Evolutionary conservation across 37 sponge, comb jelly and placozoan genomes (phyloP).

Genomic region (Geodia barretti): DNA sequence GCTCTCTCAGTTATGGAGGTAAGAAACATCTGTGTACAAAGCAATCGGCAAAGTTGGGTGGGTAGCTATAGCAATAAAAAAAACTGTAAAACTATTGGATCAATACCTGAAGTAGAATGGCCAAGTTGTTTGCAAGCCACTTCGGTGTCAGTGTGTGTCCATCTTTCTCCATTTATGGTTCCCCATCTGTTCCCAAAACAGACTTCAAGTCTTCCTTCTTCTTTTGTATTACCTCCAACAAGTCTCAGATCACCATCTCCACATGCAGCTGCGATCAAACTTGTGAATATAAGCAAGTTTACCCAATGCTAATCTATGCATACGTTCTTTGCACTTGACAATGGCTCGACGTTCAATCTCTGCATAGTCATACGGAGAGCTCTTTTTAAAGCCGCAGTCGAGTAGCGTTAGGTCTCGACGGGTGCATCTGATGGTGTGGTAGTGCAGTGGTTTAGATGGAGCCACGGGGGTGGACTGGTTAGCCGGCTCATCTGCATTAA

Average conservation of each 20-base stretch:
- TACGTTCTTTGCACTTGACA: no score
- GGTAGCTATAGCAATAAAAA: not conserved
- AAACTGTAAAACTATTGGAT: not conserved
- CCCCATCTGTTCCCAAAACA: not conserved
- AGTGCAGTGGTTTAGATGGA: not conserved
- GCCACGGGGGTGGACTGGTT: not conserved
- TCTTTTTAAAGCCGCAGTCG: not conserved
- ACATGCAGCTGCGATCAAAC: not conserved
- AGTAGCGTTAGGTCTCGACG: not conserved
- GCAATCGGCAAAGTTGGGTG: not conserved
- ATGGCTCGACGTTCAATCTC: no score
- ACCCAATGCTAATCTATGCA: no score
- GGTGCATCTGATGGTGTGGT: not conserved
- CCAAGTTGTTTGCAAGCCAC: not conserved
- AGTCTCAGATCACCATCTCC: not conserved
- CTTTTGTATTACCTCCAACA: not conserved
- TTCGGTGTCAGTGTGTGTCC: not conserved
- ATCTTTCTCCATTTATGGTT: not conserved
- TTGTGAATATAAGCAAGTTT: no score
- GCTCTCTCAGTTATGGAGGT: not conserved
- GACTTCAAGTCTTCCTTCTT: not conserved
- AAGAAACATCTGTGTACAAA: not conserved
- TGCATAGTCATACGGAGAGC: no score
- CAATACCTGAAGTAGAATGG: not conserved
- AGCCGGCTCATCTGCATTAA: not conserved